Evolutionary conservation across 2,113 vertebrate species (phyloP).

Genomic region (Oxyura jamaicensis): DNA sequence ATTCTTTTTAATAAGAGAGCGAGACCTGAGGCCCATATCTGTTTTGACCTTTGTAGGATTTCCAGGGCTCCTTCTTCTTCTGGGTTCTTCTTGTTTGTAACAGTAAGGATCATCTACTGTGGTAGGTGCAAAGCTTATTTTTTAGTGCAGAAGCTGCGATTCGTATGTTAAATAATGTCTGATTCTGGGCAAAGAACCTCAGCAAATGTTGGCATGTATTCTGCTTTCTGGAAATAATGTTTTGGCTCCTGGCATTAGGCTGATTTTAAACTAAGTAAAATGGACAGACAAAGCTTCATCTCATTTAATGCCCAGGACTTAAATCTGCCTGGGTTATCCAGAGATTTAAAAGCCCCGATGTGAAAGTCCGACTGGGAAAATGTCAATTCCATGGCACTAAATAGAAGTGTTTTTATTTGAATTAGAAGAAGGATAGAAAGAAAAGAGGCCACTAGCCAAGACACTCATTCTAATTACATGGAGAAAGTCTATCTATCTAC

Average conservation of each 20-base stretch:
- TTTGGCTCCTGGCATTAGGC: constrained; percentile 7
- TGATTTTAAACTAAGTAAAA: constrained; percentile 37
- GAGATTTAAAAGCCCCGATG: background rate
- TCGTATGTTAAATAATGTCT: background rate
- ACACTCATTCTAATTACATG: background rate
- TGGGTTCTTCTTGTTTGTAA: background rate
- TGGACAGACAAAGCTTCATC: background rate
- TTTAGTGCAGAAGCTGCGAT: background rate
- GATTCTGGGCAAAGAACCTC: background rate
- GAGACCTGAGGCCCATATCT: background rate
- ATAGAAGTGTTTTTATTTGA: background rate
- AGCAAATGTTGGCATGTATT: background rate
- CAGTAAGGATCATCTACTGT: background rate
- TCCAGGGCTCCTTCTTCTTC: background rate
- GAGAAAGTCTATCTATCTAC: background rate
- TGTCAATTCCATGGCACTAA: background rate
- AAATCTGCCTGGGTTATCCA: background rate
- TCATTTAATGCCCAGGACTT: background rate
- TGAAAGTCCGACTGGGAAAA: background rate
- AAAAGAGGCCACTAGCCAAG: background rate
- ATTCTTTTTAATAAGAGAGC: background rate
- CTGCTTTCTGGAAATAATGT: background rate
- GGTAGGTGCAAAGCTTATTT: background rate
- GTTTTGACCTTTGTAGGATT: background rate
- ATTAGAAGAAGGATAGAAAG: background rate